Conservation (phyloP, 2,888 invertebrate species). For the Coelinius sp. region DNA sequence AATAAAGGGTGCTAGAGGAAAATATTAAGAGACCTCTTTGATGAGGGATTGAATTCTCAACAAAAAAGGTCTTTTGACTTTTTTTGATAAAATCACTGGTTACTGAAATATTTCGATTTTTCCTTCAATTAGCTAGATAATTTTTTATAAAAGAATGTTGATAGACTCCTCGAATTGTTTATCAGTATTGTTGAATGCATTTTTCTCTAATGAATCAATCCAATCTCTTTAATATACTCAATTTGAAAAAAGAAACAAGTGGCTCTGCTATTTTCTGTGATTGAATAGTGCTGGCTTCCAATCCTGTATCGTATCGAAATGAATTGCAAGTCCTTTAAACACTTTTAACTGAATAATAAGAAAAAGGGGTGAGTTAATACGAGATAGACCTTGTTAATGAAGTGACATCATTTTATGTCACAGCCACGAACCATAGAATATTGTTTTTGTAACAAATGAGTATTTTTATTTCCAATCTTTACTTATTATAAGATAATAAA, state of each 20-base stretch:
- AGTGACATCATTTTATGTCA: constrained; percentile 13
- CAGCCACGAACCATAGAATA: constrained; percentile 38
- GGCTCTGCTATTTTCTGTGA: neutral
- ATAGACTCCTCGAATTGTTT: neutral
- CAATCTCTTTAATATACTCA: neutral
- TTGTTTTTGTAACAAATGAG: constrained; percentile 62
- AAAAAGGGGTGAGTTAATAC: constrained; percentile 10
- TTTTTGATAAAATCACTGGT: neutral
- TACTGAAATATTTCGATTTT: neutral
- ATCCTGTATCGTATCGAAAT: constrained; percentile 53
- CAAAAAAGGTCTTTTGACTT: neutral
- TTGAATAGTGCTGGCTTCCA: constrained; percentile 39
- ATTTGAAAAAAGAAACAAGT: neutral
- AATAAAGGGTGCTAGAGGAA: neutral
- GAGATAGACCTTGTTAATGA: constrained; percentile 9
- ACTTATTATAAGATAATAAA: constrained; percentile 60
- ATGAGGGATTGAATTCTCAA: neutral
- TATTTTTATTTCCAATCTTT: constrained; percentile 62
- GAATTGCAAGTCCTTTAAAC: constrained; percentile 23
- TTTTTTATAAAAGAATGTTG: neutral
- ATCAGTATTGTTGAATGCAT: neutral
- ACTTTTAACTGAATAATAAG: constrained; percentile 4
- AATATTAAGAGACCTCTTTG: too few relatives aligned
- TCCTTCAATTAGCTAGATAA: neutral
- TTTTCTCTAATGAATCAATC: neutral